These are phyloP conservation scores for Neomorphus geoffroyi DNA, from an alignment of 2,797 vertebrate species.

Conservation along the genomic window DNA sequence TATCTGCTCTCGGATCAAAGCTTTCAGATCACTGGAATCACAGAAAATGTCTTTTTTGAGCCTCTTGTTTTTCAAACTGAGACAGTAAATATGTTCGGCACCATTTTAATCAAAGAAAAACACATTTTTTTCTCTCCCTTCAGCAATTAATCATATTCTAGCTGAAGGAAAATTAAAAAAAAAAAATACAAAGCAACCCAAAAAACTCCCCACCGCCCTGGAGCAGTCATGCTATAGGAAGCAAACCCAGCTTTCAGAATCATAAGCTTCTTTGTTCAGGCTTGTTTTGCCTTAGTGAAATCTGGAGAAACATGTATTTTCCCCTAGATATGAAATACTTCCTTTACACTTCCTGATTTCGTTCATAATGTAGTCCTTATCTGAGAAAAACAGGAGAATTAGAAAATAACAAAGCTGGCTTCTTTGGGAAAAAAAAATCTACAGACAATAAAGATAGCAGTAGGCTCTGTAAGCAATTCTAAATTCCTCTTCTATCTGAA, in stretches of 20 bases:
- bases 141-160: constrained; percentile 14
- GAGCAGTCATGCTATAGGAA: background rate
- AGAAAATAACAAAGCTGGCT: constrained; percentile 15
- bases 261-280: constrained; percentile 9
- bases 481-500: constrained; percentile 12
- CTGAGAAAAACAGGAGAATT: constrained; percentile 27
- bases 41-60: background rate
- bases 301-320: background rate
- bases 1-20: constrained; percentile 15
- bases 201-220: background rate
- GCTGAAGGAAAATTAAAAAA: background rate
- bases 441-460: background rate
- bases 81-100: background rate
- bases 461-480: background rate
- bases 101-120: constrained; percentile 1
- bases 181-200: background rate
- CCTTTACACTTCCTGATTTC: background rate
- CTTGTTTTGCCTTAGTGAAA: constrained; percentile 19
- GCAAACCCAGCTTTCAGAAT: background rate
- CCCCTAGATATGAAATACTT: background rate
- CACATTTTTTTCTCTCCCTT: background rate
- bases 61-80: background rate
- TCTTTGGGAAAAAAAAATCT: background rate
- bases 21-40: background rate
- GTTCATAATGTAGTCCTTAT: background rate